Evolutionary conservation across 2,113 vertebrate genomes (phyloP), one percentile per base, ranked within the genome.

Genomic region (Lepus americanus): DNA sequence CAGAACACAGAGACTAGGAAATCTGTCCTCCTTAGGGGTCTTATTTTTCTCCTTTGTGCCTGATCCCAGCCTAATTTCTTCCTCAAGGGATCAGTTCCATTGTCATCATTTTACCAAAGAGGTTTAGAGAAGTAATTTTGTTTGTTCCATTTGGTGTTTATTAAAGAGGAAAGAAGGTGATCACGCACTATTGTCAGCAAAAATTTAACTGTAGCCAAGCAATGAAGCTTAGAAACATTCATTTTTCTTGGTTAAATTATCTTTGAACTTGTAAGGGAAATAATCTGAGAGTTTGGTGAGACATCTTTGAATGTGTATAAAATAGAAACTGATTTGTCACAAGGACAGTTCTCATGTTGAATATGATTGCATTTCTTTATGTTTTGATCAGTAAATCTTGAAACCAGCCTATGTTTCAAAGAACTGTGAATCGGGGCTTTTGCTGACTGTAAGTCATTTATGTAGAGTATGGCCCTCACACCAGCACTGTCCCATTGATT

Each of bases 371-470:
- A 94, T 83, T 96, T 95, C 83, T 96, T 96, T 94, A 79, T 76
- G 51, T 95, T 95, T 87, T 93, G 33, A 95, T 94, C 93, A 89
- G 83, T 97, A 96, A 97, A 96, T 96, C 95, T 83, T 51, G 44
- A 90, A 92, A 92, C 27, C 16, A 82, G 53, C 36, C 39, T 36
- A 77, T 83, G 87, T 91, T 94, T 94, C 86, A 93, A 95, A 94
- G 59, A 67, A 86, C 61, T 83, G 44, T 91, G 96, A 89, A 94
- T 36, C 36, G 82, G 81, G n/a, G 83, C 33, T 91, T 94, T 93
- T 12, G 33, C 74, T 67, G 27, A 87, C 59, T 76, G 63, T 95
- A 96, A 94, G 96, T 97, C 64, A 86, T 39, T 72, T 77, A 33
- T 55, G 23, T 70, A 95, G 86, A 94, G 25, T 79, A n/a, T 53